These are phyloP conservation scores for Drymonia ruficornis DNA, from an alignment of 2,888 invertebrate genomes.

Conservation along the genomic window DNA sequence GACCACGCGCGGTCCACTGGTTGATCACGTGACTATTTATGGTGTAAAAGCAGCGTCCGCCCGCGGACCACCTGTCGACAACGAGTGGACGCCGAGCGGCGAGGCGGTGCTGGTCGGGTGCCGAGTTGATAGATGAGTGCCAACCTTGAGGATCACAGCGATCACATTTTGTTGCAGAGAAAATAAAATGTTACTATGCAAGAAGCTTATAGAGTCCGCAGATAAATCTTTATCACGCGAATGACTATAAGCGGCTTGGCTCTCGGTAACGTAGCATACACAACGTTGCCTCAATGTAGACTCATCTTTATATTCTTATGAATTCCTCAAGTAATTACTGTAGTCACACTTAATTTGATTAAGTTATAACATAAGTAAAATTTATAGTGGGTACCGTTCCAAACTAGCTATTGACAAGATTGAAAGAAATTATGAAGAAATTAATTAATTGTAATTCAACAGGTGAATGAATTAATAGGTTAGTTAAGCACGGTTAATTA, in stretches of 20 bases:
- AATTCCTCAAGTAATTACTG: slow-evolving; percentile 20
- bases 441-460: slow-evolving; percentile 22
- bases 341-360: slow-evolving; percentile 14
- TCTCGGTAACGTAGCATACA: background rate
- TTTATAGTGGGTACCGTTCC: slow-evolving; percentile 24
- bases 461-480: background rate
- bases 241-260: background rate
- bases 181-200: too few species aligned
- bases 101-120: too few species aligned
- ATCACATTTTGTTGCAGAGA: too few species aligned
- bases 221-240: background rate
- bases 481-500: background rate
- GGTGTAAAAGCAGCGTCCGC: too few species aligned
- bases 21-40: too few species aligned
- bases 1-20: too few species aligned
- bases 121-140: too few species aligned
- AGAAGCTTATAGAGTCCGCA: too few species aligned
- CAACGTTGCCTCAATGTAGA: background rate
- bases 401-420: slow-evolving; percentile 4
- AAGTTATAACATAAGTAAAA: slow-evolving; percentile 16
- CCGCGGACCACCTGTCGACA: too few species aligned
- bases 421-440: slow-evolving; percentile 20
- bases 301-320: slow-evolving; percentile 14
- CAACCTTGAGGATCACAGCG: too few species aligned
- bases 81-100: too few species aligned